A percentile compares a stretch with the other conserved stretches of the same genome.
These are phyloP conservation scores for Lutraria rhynchaena DNA, from an alignment of 1,140 invertebrate species.

Conservation along the genomic window DNA sequence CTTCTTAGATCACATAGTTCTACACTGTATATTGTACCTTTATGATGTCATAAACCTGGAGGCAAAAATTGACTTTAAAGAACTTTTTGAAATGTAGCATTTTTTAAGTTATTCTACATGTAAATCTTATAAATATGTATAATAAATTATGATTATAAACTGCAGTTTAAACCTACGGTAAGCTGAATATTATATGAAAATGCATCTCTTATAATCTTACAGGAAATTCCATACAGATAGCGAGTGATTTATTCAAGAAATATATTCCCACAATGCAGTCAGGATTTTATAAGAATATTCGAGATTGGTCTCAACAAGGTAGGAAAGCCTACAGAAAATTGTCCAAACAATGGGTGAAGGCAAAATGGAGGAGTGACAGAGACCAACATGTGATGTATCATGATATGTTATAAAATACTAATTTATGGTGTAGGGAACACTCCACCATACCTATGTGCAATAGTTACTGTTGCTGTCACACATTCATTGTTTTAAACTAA, in stretches of 20 bases:
- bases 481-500: too few relatives aligned
- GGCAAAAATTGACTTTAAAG: too few relatives aligned
- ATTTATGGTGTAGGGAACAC: too few relatives aligned
- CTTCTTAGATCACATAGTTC: too few relatives aligned
- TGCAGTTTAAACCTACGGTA: too few relatives aligned
- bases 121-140: background rate
- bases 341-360: constrained; percentile 16
- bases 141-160: background rate
- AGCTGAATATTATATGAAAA: too few relatives aligned
- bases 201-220: background rate
- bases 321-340: background rate
- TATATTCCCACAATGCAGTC: constrained; percentile 30
- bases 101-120: background rate
- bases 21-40: too few relatives aligned
- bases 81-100: background rate
- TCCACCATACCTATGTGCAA: too few relatives aligned
- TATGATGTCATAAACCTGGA: too few relatives aligned
- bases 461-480: too few relatives aligned
- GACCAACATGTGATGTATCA: too few relatives aligned
- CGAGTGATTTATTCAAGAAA: constrained; percentile 23
- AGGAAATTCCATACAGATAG: constrained; percentile 43
- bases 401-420: too few relatives aligned
- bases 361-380: background rate
- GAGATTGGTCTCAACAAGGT: constrained; percentile 14
- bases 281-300: constrained; percentile 13